Conservation (phyloP, 2,888 invertebrate species). For the Liposcelis brunnea region DNA sequence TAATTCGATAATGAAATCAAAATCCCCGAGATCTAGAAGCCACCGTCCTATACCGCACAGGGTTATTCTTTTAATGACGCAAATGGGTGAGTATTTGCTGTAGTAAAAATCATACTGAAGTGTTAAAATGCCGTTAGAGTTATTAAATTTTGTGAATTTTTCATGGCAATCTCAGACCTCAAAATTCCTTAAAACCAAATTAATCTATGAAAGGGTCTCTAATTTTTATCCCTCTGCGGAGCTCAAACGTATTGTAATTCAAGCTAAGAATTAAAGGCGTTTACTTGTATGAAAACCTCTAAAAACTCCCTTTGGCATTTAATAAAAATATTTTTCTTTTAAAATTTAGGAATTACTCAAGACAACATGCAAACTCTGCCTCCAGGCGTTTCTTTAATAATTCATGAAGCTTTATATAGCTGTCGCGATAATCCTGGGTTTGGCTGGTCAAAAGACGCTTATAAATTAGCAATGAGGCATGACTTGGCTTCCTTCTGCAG, state of each 20-base stretch:
- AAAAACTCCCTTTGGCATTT: no score
- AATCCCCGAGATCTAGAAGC: constrained; percentile 6
- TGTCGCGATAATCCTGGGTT: constrained; percentile 53
- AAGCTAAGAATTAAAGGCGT: no score
- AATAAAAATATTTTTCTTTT: constrained; percentile 13
- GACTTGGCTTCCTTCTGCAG: constrained; percentile 38
- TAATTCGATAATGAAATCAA: not conserved
- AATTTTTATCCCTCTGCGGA: no score
- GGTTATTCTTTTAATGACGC: constrained; percentile 36
- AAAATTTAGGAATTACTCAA: constrained; percentile 38
- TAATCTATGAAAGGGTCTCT: no score
- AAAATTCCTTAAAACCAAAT: no score
- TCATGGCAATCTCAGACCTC: no score
- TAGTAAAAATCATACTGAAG: no score
- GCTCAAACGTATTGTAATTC: no score
- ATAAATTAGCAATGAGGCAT: constrained; percentile 50
- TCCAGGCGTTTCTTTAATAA: constrained; percentile 46
- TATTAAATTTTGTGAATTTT: no score
- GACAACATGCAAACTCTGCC: constrained; percentile 55
- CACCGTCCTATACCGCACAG: constrained; percentile 24
- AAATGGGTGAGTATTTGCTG: constrained; percentile 27
- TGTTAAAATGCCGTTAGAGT: no score
- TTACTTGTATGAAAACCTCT: no score
- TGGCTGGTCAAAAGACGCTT: constrained; percentile 53
- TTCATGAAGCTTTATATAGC: constrained; percentile 49